Conservation (phyloP, 1,140 invertebrate species). For the Leptinotarsa texana region DNA sequence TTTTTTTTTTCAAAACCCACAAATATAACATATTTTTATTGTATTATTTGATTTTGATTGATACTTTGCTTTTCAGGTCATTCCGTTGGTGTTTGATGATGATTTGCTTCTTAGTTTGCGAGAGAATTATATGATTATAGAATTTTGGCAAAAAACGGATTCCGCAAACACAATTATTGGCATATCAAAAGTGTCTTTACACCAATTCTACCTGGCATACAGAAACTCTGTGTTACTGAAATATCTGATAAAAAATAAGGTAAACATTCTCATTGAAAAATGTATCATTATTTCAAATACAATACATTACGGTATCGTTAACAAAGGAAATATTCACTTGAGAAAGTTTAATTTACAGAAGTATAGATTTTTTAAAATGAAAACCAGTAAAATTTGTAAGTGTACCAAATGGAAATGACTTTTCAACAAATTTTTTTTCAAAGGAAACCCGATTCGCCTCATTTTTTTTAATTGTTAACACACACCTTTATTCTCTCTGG, state of each 20-base stretch:
- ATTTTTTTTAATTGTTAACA: no score
- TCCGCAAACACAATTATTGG: constrained; percentile 58
- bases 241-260: constrained; percentile 55
- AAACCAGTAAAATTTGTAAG: no score
- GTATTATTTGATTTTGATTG: constrained; percentile 17
- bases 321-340: no score
- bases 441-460: no score
- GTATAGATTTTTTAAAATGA: no score
- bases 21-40: constrained; percentile 1
- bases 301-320: no score
- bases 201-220: constrained; percentile 65
- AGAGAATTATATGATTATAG: constrained; percentile 62
- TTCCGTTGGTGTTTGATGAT: constrained; percentile 62
- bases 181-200: constrained; percentile 61
- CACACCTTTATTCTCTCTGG: no score
- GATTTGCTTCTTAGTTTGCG: constrained; percentile 61
- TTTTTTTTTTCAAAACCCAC: no score
- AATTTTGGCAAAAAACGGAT: constrained; percentile 58
- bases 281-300: no score
- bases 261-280: constrained; percentile 20
- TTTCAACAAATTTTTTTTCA: no score
- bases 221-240: constrained; percentile 61
- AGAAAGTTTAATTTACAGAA: no score
- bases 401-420: no score
- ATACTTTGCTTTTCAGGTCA: constrained; percentile 54